These are phyloP conservation scores for Mus minutoides DNA, from an alignment of 2,797 vertebrate species.

Conservation along the genomic window DNA sequence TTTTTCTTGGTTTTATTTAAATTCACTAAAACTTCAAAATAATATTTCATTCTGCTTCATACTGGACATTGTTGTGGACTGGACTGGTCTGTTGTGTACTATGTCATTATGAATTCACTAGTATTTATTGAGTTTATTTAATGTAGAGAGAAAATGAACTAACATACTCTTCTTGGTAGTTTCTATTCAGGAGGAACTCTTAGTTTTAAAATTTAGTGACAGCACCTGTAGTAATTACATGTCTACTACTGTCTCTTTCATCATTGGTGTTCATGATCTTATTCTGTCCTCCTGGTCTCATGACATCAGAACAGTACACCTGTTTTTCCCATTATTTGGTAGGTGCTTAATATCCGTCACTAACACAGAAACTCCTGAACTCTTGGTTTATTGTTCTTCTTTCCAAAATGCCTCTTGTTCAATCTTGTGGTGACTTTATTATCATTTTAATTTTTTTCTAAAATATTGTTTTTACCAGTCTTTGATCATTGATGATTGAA, in stretches of 20 bases:
- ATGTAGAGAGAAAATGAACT: not conserved
- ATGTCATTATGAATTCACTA: not conserved
- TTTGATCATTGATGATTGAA: not conserved
- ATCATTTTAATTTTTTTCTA: not conserved
- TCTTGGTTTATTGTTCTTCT: not conserved
- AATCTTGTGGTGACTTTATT: not conserved
- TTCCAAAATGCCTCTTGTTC: not conserved
- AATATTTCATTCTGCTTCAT: not conserved
- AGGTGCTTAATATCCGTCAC: not conserved
- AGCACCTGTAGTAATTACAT: not conserved
- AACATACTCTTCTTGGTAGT: not conserved
- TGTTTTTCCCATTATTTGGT: no score
- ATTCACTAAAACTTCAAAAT: not conserved
- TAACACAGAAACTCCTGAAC: no score
- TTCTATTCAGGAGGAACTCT: not conserved
- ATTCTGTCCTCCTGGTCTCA: not conserved
- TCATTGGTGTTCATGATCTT: not conserved
- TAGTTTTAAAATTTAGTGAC: not conserved
- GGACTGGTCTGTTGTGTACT: not conserved
- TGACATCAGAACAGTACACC: not conserved
- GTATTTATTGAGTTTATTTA: not conserved
- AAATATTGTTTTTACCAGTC: not conserved
- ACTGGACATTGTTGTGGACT: not conserved
- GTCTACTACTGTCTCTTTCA: not conserved
- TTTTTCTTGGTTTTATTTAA: not conserved